Evolutionary conservation across 1,140 invertebrate species (phyloP), one percentile per base, ranked within the genome.

Genomic region (Hyles vespertilio): DNA sequence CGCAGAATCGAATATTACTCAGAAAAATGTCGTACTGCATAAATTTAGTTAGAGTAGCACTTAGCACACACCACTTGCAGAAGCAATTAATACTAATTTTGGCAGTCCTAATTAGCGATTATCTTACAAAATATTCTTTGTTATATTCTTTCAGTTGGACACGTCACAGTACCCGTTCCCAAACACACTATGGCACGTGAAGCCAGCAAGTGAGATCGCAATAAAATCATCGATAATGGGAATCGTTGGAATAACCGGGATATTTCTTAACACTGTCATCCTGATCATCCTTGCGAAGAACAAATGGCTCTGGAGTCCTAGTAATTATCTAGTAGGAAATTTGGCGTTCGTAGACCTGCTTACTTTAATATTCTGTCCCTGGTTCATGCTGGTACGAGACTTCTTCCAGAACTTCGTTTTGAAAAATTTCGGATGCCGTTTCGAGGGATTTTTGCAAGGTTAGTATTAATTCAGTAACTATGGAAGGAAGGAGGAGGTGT

Each of bases 291-390:
- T 97, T 11, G 60, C 92, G 0, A 91, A 89, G n/a, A 92, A 93
- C 70, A 91, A 91, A 65, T 90, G 93, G 63, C 89, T 96, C 56
- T 90, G 92, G 58, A 93, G 93, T n/a, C 92, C 95, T 0, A 95
- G 95, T 3, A 96, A 97, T 84, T 87, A 95, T 34, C 90, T 96
- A 32, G 94, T 97, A 7, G 92, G 93, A 33, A 96, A 95, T 67
- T 92, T 97, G 90, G 95, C 95, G 0, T 69, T 93, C 3, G 93
- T 95, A 0, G 96, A 97, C 82, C 84, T 96, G 3, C 74, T 93
- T 1, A 95, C 93, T 0, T 84, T 95, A n/a, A 59, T 95, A 3
- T 89, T 96, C 6, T 94, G 95, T 56, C 94, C 95, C 0, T 92
- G 91, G 88, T 92, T 95, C 70, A 92, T 94, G 74, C 82, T 95